Evolutionary conservation across 2,888 invertebrate genomes (phyloP), one percentile per base, ranked within the genome.

Genomic region (Drosophila picticornis): DNA sequence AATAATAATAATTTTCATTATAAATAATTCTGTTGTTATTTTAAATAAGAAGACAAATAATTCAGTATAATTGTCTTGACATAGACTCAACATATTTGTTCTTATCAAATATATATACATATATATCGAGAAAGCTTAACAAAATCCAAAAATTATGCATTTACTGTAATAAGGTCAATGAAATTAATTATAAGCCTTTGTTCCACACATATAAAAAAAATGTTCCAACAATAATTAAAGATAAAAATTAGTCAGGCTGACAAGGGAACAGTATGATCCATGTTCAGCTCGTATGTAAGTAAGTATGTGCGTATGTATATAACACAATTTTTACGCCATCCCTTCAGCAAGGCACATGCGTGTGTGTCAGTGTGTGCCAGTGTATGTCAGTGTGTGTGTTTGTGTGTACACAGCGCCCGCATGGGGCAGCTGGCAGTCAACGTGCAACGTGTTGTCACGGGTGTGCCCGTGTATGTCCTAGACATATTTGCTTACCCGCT

Each of bases 401-500:
- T 29, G 53, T 48, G 57, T 57, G n/a, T 61, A 25, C 38, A 19
- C 19, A 40, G 36, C 40, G 66, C 77, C 77, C 75, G 77, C 77
- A 76, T 76, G 62, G 66, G 60, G 34, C 67, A 63, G 46, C 52
- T 63, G 53, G 46, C 58, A 38, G 40, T 55, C 53, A 60, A 60
- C 63, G 66, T 67, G 73, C 63, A 67, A 43, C 63, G 43, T 67
- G 77, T 61, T 72, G 62, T 57, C 59, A 67, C 58, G 59, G 60
- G 67, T 64, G 59, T 16, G 57, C 66, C 56, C 51, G 56, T 68
- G 59, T 80, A 59, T 71, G n/a, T 51, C 59, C 58, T 66, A 80
- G 72, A 83, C 69, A 74, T 77, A 77, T 83, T 75, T 82, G 70
- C 48, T 72, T 76, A 77, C 75, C 63, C 77, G 83, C 67, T 75